phyloP scores from a whole-genome alignment of 2,888 invertebrate genomes.

The Thereva nobilitata region DNA sequence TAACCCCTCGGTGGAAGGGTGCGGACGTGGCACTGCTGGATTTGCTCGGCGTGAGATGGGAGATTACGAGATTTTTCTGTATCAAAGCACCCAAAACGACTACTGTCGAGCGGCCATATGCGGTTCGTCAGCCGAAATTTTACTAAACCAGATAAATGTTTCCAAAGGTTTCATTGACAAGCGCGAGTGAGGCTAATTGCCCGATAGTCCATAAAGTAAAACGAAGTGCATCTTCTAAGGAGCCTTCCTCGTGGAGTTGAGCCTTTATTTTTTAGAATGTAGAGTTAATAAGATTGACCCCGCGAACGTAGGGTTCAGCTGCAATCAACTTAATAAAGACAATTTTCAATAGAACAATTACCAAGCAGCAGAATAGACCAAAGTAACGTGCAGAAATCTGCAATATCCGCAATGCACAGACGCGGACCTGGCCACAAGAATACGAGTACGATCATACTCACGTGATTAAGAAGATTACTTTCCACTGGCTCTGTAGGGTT shows the following conservation, averaged over 20 bases:
- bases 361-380: not conserved
- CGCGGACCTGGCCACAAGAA: not conserved
- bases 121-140: not conserved
- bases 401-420: not conserved
- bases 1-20: not conserved
- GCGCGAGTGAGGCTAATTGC: too few relatives aligned
- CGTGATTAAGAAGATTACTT: not conserved
- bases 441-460: not conserved
- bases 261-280: slow-evolving; percentile 10
- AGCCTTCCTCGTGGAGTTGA: slow-evolving; percentile 17
- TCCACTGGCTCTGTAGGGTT: too few relatives aligned
- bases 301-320: slow-evolving; percentile 2
- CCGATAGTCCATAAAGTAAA: not conserved
- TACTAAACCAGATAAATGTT: not conserved
- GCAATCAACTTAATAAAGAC: not conserved
- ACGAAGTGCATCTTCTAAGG: not conserved
- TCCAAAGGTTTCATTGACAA: too few relatives aligned
- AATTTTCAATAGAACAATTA: slow-evolving; percentile 3
- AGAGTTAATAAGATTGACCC: slow-evolving; percentile 33
- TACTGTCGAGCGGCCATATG: too few relatives aligned
- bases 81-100: too few relatives aligned
- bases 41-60: not conserved
- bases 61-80: too few relatives aligned
- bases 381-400: not conserved
- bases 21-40: not conserved